Percentiles rank a stretch among this genome's conserved stretches.
These are phyloP conservation scores for Tragopan temminckii DNA, from an alignment of 2,797 vertebrate species.

Conservation along the genomic window DNA sequence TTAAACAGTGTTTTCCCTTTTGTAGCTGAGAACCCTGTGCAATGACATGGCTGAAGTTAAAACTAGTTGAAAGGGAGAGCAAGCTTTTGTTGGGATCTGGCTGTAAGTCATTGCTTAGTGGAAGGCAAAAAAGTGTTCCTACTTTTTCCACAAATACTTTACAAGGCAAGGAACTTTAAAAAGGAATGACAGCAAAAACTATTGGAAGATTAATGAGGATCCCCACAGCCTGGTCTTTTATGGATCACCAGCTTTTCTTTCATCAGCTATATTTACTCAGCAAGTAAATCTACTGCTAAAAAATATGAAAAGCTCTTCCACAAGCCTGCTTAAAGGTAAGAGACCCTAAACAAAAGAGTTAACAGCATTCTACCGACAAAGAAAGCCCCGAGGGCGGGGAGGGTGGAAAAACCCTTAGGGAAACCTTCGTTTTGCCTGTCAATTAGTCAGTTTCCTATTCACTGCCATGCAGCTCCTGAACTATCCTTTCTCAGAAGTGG, in stretches of 20 bases:
- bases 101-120: slow-evolving; percentile 65
- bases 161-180: slow-evolving; percentile 80
- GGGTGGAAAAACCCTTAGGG: not conserved
- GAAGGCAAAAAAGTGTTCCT: slow-evolving; percentile 70
- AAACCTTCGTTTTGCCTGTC: slow-evolving; percentile 61
- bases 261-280: slow-evolving; percentile 78
- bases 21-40: slow-evolving; percentile 51
- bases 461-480: slow-evolving; percentile 25
- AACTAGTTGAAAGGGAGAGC: slow-evolving; percentile 72
- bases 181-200: slow-evolving; percentile 80
- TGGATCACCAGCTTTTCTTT: slow-evolving; percentile 81
- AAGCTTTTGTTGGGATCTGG: slow-evolving; percentile 77
- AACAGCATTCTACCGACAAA: slow-evolving; percentile 66
- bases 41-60: slow-evolving; percentile 62
- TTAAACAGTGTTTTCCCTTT: slow-evolving; percentile 72
- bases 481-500: slow-evolving; percentile 54
- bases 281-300: slow-evolving; percentile 74
- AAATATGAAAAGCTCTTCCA: slow-evolving; percentile 73
- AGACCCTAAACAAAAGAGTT: slow-evolving; percentile 71
- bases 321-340: slow-evolving; percentile 74
- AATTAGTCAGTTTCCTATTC: slow-evolving; percentile 68
- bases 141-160: slow-evolving; percentile 75
- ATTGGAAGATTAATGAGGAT: slow-evolving; percentile 85
- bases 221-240: slow-evolving; percentile 80
- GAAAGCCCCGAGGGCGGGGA: slow-evolving; percentile 34